phyloP scores from a whole-genome alignment of 1,140 invertebrate species.

The Drosophila murphyi region DNA sequence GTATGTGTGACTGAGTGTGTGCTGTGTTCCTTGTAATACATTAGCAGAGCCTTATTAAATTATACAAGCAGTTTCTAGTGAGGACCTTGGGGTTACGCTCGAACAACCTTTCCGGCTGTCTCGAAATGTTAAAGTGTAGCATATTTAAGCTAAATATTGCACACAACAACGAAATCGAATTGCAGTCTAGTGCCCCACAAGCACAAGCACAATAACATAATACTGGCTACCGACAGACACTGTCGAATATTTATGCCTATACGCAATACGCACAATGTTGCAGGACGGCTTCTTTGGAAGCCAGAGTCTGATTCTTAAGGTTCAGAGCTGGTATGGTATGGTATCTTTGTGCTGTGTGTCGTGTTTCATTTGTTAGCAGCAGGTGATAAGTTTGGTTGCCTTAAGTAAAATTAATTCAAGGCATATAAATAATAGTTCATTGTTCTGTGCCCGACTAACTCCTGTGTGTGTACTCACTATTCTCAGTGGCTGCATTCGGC shows the following conservation, averaged over 20 bases:
- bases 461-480: not conserved
- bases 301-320: not conserved
- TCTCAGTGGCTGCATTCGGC: conserved; percentile 15
- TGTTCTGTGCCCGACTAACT: conserved; percentile 40
- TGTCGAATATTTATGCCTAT: conserved; percentile 18
- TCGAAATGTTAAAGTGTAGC: conserved; percentile 67
- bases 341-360: conserved; percentile 29
- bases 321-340: not conserved
- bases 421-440: conserved; percentile 74
- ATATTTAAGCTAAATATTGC: conserved; percentile 80
- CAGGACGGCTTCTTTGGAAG: conserved; percentile 5
- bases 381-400: conserved; percentile 71
- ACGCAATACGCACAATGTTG: conserved; percentile 16
- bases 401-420: conserved; percentile 66
- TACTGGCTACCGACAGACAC: not conserved
- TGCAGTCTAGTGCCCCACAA: conserved; percentile 49
- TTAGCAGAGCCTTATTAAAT: conserved; percentile 74
- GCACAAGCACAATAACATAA: not conserved
- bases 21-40: conserved; percentile 56
- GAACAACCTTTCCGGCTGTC: conserved; percentile 43
- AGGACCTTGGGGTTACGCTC: conserved; percentile 6
- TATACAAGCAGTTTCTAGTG: conserved; percentile 57
- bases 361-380: conserved; percentile 38
- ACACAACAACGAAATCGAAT: conserved; percentile 62
- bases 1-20: conserved; percentile 21